Evolutionary conservation across 2,888 invertebrate species (phyloP).

Genomic region (Micoletzkya japonica): DNA sequence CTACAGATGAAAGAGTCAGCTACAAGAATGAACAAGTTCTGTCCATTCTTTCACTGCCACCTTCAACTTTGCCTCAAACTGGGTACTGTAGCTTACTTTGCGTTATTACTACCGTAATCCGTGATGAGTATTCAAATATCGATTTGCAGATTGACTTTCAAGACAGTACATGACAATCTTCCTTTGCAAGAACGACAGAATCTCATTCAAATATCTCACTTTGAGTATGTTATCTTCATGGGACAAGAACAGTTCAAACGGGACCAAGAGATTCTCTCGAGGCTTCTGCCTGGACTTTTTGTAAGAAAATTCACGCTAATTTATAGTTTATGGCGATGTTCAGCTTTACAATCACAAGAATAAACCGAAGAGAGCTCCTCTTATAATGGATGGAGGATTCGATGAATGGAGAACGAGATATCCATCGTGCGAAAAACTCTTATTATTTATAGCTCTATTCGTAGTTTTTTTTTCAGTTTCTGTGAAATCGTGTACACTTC

Average conservation of each 20-base stretch:
- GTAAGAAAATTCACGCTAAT: neutral
- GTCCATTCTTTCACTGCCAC: too few species aligned
- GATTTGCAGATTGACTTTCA: slow-evolving; percentile 13
- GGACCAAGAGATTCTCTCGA: neutral
- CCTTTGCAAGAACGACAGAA: slow-evolving; percentile 13
- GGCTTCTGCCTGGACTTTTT: neutral
- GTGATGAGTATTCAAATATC: too few species aligned
- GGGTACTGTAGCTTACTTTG: too few species aligned
- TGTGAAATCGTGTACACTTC: neutral
- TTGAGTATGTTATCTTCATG: slow-evolving; percentile 1
- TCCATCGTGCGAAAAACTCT: slow-evolving; percentile 29
- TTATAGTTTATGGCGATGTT: neutral
- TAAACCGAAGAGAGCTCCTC: neutral
- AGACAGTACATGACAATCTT: neutral
- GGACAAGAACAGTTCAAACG: neutral
- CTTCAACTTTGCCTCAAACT: too few species aligned
- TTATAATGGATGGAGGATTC: slow-evolving; percentile 55
- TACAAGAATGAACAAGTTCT: too few species aligned
- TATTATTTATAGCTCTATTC: neutral
- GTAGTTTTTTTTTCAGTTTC: neutral
- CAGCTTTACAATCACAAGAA: neutral
- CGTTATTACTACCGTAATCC: too few species aligned
- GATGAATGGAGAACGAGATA: slow-evolving; percentile 45
- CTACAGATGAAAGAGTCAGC: too few species aligned
- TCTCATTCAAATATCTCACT: neutral